Percentiles rank a stretch among this genome's conserved stretches.
phyloP scores from a whole-genome alignment of 2,888 invertebrate genomes.

The Phengaris alcon region DNA sequence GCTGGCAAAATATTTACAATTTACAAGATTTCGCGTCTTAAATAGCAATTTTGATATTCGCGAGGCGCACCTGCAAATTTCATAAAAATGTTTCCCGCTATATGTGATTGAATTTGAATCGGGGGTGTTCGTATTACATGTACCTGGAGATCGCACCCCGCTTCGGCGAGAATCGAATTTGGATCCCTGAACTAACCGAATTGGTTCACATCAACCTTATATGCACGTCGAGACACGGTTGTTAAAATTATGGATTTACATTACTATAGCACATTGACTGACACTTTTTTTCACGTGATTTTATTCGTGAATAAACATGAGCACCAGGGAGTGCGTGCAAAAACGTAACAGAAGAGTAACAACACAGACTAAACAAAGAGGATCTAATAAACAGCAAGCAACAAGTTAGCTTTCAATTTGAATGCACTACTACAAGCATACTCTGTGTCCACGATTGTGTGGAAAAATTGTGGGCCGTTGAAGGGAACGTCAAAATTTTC shows the following conservation, averaged over 20 bases:
- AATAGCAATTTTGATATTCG: constrained; percentile 1
- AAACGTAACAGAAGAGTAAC: too few species aligned
- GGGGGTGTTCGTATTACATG: constrained; percentile 52
- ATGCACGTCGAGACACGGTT: constrained; percentile 49
- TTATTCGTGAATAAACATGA: neutral
- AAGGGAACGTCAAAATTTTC: too few species aligned
- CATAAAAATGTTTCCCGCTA: constrained; percentile 51
- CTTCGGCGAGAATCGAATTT: constrained; percentile 71
- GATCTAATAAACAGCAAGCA: too few species aligned
- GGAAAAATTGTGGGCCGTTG: too few species aligned
- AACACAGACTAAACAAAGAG: too few species aligned
- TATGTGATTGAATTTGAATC: constrained; percentile 60
- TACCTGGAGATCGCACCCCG: constrained; percentile 58
- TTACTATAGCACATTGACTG: neutral
- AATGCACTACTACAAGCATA: too few species aligned
- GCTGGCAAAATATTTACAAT: neutral
- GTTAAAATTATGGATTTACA: constrained; percentile 16
- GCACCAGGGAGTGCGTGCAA: too few species aligned
- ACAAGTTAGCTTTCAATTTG: too few species aligned
- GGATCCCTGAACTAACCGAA: constrained; percentile 65
- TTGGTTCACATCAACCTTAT: constrained; percentile 69
- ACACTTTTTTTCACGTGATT: neutral
- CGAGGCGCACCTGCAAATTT: constrained; percentile 39
- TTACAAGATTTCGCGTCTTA: neutral
- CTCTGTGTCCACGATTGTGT: too few species aligned